Conservation (phyloP, 2,888 invertebrate species). For the Chesias legatella region DNA sequence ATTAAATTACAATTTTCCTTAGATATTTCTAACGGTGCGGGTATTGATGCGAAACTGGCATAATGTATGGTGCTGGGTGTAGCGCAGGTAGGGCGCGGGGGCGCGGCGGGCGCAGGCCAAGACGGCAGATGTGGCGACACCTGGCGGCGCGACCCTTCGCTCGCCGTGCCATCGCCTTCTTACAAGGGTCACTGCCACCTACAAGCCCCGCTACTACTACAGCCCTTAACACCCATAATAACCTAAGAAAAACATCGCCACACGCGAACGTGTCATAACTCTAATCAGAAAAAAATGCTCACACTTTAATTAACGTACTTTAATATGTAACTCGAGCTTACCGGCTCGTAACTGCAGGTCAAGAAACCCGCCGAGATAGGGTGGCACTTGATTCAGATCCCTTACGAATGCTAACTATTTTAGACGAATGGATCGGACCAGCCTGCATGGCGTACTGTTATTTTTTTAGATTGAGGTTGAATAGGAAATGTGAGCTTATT, state of each 20-base stretch:
- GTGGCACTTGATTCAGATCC: constrained; percentile 38
- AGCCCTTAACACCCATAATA: constrained; percentile 52
- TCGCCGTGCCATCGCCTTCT: constrained; percentile 44
- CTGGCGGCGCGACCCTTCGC: constrained; percentile 78
- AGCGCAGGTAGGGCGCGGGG: constrained; percentile 32
- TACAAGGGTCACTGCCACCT: constrained; percentile 62
- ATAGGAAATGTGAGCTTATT: constrained; percentile 44
- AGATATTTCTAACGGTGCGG: constrained; percentile 48
- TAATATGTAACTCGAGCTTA: constrained; percentile 35
- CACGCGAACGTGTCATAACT: constrained; percentile 66
- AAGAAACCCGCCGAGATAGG: constrained; percentile 43
- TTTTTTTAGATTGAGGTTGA: constrained; percentile 26
- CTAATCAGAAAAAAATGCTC: constrained; percentile 57
- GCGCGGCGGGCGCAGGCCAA: constrained; percentile 41
- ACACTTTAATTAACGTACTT: constrained; percentile 43
- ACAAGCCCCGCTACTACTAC: constrained; percentile 1
- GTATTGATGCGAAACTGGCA: constrained; percentile 59
- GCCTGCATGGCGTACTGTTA: constrained; percentile 16
- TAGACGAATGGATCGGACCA: constrained; percentile 16
- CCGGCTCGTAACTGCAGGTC: constrained; percentile 45
- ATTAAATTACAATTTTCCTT: constrained; percentile 15
- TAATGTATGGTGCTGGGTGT: constrained; percentile 53
- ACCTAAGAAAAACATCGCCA: constrained; percentile 60
- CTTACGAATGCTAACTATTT: constrained; percentile 37
- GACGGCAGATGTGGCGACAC: constrained; percentile 77